Evolutionary conservation across 2,113 vertebrate genomes (phyloP).

Genomic region (Solenodon paradoxus): DNA sequence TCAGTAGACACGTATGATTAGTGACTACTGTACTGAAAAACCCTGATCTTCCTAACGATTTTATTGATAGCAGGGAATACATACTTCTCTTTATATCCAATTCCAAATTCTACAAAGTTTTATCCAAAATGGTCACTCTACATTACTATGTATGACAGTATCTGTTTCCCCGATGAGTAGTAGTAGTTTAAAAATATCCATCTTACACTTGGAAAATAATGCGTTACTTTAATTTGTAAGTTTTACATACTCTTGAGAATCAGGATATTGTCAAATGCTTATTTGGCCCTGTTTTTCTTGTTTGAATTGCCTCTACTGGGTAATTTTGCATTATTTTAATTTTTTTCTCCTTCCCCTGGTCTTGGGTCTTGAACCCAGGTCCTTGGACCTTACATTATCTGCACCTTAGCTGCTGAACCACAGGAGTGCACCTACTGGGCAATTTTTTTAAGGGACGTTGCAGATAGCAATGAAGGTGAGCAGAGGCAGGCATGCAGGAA

Average conservation of each 20-base stretch:
- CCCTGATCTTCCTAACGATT: no score
- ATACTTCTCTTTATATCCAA: neutral
- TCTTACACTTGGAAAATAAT: neutral
- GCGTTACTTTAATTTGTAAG: conserved; percentile 24
- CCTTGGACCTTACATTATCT: no score
- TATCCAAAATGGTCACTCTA: neutral
- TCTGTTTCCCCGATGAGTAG: neutral
- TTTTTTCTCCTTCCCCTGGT: no score
- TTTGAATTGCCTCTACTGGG: neutral
- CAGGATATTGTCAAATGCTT: conserved; percentile 25
- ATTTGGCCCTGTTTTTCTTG: neutral
- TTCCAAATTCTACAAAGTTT: neutral
- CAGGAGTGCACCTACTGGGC: no score
- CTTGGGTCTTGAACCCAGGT: no score
- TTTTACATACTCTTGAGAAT: conserved; percentile 20
- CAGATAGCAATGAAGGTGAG: no score
- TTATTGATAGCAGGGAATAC: neutral
- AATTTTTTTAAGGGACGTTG: no score
- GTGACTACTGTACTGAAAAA: neutral
- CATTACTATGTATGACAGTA: neutral
- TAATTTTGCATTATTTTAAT: no score
- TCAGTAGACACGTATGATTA: neutral
- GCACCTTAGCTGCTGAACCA: no score
- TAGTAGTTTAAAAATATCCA: neutral
- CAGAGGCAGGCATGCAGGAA: no score